These are phyloP conservation scores for Sphaeridia pumilis DNA, from an alignment of 2,888 invertebrate genomes.

Conservation along the genomic window DNA sequence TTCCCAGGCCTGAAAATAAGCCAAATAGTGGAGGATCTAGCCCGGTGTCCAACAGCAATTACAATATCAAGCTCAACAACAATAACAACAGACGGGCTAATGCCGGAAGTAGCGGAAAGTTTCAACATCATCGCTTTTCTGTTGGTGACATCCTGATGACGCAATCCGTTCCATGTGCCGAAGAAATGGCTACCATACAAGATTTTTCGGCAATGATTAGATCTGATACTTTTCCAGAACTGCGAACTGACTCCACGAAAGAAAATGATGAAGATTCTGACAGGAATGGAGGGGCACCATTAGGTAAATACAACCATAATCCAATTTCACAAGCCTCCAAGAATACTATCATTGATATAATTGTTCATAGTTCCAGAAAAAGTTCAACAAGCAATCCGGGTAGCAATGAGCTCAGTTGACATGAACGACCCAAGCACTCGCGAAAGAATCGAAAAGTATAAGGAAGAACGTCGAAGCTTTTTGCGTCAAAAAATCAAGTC, in stretches of 20 bases:
- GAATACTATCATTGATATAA: too few relatives aligned
- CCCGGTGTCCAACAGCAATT: constrained; percentile 3
- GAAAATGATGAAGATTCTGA: constrained; percentile 27
- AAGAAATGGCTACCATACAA: constrained; percentile 20
- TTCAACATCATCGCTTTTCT: constrained; percentile 35
- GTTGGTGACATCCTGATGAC: constrained; percentile 35
- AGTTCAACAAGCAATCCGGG: constrained; percentile 26
- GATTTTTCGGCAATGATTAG: constrained; percentile 23
- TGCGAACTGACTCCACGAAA: constrained; percentile 32
- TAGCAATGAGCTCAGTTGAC: constrained; percentile 35
- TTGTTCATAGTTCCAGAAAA: constrained; percentile 33
- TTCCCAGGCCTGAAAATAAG: constrained; percentile 16
- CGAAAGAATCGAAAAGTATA: constrained; percentile 78
- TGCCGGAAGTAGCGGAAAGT: constrained; percentile 20
- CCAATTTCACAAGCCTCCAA: too few relatives aligned
- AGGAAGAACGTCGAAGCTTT: constrained; percentile 75
- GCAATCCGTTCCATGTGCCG: constrained; percentile 23
- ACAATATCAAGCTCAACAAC: constrained; percentile 10
- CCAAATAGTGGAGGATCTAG: background rate
- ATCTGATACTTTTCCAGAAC: constrained; percentile 35
- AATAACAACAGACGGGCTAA: constrained; percentile 9
- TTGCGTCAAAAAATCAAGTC: constrained; percentile 63
- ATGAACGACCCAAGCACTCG: constrained; percentile 51
- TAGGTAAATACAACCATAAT: too few relatives aligned
- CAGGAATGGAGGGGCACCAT: too few relatives aligned